These are phyloP conservation scores for Habroteleia sp. DNA, from an alignment of 2,888 invertebrate species.

Conservation along the genomic window DNA sequence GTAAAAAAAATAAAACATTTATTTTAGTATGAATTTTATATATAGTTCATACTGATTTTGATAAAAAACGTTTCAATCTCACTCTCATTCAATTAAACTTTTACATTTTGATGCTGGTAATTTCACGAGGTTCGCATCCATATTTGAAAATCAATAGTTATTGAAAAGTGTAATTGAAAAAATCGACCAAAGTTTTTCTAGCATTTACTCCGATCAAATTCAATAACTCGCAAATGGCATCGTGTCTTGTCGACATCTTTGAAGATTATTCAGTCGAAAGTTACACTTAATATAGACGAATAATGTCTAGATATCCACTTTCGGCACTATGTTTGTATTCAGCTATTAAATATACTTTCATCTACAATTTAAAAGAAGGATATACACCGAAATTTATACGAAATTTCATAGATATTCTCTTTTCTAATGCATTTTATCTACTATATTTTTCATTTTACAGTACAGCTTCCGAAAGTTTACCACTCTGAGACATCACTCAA, in stretches of 20 bases:
- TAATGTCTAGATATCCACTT: constrained; percentile 34
- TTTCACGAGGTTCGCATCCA: no score
- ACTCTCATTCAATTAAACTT: neutral
- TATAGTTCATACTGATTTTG: no score
- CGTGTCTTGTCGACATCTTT: constrained; percentile 41
- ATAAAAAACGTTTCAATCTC: neutral
- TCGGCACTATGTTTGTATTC: constrained; percentile 9
- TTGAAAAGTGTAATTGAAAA: constrained; percentile 14
- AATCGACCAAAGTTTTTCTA: constrained; percentile 12
- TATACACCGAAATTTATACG: constrained; percentile 40
- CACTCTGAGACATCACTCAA: no score
- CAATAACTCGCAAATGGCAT: constrained; percentile 34
- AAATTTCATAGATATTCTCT: constrained; percentile 8
- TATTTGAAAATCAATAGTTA: constrained; percentile 7
- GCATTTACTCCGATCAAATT: constrained; percentile 22
- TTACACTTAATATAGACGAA: constrained; percentile 49
- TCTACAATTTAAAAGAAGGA: constrained; percentile 23
- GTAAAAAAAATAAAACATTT: no score
- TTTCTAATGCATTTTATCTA: constrained; percentile 31
- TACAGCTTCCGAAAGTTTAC: no score
- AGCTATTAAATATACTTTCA: constrained; percentile 35
- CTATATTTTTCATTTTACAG: no score
- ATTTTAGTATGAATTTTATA: no score
- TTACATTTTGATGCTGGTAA: neutral
- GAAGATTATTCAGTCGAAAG: constrained; percentile 45